Base-by-base conservation (phyloP, 1,140 invertebrate species). In the Apis florea region DNA sequence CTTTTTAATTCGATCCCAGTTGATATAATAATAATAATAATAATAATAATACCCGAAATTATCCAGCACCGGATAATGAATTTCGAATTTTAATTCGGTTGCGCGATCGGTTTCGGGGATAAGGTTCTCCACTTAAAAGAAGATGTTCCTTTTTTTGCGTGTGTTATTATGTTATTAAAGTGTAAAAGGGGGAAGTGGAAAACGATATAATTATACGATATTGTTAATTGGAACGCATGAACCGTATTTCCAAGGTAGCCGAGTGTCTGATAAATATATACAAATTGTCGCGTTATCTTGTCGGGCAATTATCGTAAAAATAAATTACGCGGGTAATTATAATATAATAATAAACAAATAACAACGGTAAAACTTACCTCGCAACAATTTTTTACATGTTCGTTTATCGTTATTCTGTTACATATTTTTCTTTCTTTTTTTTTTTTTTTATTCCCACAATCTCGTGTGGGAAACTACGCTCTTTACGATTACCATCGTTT, bases 321-420 rank as follows among this genome's bases (percentile, higher is more conserved):
- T 61, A 61, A 40, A 40, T 40, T 40, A 40, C 31, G 6, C 31
- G 31, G 31, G 31, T 40, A 40, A 40, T 40, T 40, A 40, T 40
- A 40, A 40, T 0, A 40, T 40, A 40, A 40, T 40, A 40, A 40
- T 40, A 40, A 40, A 40, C 6, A 40, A 40, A 40, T 40, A 40
- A 40, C 31, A 40, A 40, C 31, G 31, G 5, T 40, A 40, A 40
- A 40, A 40, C 31, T 40, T 40, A 31, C 26, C 2, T 31, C 31
- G 31, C 5, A 40, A 40, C 31, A 54, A 11, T 67, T 12, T 40
- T 58, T 73, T 49, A 49, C 40, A 56, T 53, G 31, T 24, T 63
- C 83, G 82, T 87, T 77, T 82, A 83, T 75, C 31, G 82, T 81
- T 76, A 49, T 81, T 63, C 78, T 81, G 74, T 69, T 89, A 83